Base-by-base conservation (phyloP, 2,888 invertebrate species). In the Argyresthia goedartella region DNA sequence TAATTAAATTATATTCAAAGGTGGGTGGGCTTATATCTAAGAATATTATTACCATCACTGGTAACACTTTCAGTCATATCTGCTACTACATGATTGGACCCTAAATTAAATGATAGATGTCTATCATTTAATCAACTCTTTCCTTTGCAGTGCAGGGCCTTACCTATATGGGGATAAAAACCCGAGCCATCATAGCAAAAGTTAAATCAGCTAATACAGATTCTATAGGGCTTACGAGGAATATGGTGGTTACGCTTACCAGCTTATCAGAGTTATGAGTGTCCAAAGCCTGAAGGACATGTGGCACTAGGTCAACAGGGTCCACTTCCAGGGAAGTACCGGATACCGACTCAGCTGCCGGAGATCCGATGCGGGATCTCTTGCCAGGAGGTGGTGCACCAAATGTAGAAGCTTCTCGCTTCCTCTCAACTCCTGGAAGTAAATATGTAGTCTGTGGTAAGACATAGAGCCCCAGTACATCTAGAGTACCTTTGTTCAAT, bases 211-310 rank as follows among this genome's bases (percentile, higher is more conserved):
- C n/a, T n/a, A n/a, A n/a, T n/a, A n/a, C n/a, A n/a, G n/a, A n/a
- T n/a, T n/a, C n/a, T n/a, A n/a, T n/a, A n/a, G n/a, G n/a, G n/a
- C n/a, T n/a, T n/a, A n/a, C n/a, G n/a, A n/a, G n/a, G n/a, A n/a
- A n/a, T n/a, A n/a, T n/a, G n/a, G n/a, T n/a, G 6, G 25, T 25
- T 25, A 6, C 25, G 2, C 25, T 63, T 57, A 93, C 90, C 75
- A 94, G 88, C 87, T 94, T 90, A 68, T 94, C 95, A 52, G 90
- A 91, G 70, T 96, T 95, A 56, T 91, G 93, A 53, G 90, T 90
- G 56, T 95, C 94, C 56, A 93, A 87, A 4, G 94, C 93, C 56
- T 92, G 90, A 48, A 93, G 79, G 4, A 96, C 91, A 69, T 90
- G 89, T 15, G 91, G 91, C 11, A 95, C 91, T 14, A 97, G 81